Evolutionary conservation across 2,888 invertebrate genomes (phyloP), one percentile per base, ranked within the genome.

Genomic region (Drosophila stalkeri): DNA sequence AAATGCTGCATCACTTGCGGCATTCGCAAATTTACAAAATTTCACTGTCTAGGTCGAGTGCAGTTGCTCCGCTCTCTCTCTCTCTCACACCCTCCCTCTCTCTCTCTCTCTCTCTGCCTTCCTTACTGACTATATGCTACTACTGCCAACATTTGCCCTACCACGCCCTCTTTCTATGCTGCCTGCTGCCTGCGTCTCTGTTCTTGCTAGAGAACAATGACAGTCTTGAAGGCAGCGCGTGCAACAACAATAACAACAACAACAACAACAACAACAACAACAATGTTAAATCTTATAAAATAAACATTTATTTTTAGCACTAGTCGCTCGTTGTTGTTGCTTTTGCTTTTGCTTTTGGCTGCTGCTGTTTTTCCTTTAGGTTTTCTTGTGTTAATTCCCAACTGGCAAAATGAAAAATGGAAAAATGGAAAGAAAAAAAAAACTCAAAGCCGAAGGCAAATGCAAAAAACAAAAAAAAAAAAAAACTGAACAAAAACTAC

Each of bases 271-370:
- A 44, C 75, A 55, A 56, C 56, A 66, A 31, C 23, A 59, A 51
- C 75, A 56, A 67, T 51, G 66, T 64, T 49, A 73, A 77, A 73
- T 86, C 78, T 83, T 82, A 86, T 82, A 88, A 88, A 88, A 88
- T 86, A 88, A 80, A 83, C 77, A 85, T 88, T 86, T 88, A 88
- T 85, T 85, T 88, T 86, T 88, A 85, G 88, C 74, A 68, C 68
- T 75, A 60, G 44, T 72, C 54, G 41, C 35, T 41, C 23, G 52
- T 47, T 69, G 37, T 68, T 77, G 56, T 56, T 59, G 54, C n/a
- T 66, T 47, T 49, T 64, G 44, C 49, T 60, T 46, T 7, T 43
- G 18, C 11, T 49, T 46, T 20, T 60, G 43, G 27, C 27, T 62
- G 43, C n/a, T 71, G 47, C 41, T 62, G 46, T 55, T 69, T 41